phyloP scores from a whole-genome alignment of 2,888 invertebrate species.

The Eumacrocentrus americanus region DNA sequence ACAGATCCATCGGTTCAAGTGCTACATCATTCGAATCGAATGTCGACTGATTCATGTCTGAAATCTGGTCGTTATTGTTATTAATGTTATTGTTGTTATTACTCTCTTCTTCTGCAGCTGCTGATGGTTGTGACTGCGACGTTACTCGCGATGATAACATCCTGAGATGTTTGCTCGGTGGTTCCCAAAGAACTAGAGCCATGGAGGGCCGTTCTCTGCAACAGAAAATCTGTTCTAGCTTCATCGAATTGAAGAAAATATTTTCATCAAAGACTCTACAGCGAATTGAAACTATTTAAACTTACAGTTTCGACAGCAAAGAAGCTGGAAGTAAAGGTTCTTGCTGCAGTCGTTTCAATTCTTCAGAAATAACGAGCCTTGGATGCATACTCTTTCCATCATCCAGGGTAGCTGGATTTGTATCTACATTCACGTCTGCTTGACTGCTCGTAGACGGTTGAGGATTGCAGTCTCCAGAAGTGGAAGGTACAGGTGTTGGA shows the following conservation, averaged over 20 bases:
- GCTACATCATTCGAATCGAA: slow-evolving; percentile 32
- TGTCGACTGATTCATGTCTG: slow-evolving; percentile 49
- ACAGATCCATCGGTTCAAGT: slow-evolving; percentile 58
- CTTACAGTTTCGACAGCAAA: slow-evolving; percentile 64
- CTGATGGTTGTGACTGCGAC: slow-evolving; percentile 34
- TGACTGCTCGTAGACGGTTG: slow-evolving; percentile 37
- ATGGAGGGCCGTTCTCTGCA: slow-evolving; percentile 75
- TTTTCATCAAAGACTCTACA: too few relatives aligned
- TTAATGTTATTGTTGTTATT: slow-evolving; percentile 35
- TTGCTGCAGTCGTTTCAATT: slow-evolving; percentile 70
- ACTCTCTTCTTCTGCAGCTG: slow-evolving; percentile 38
- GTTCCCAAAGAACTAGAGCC: slow-evolving; percentile 83
- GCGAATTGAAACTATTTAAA: too few relatives aligned
- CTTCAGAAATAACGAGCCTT: slow-evolving; percentile 70
- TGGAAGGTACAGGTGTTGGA: slow-evolving; percentile 39
- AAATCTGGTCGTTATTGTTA: slow-evolving; percentile 44
- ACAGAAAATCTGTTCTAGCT: slow-evolving; percentile 42
- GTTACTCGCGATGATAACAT: slow-evolving; percentile 44
- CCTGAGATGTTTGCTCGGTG: slow-evolving; percentile 67
- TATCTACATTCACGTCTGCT: slow-evolving; percentile 43
- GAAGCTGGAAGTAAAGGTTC: slow-evolving; percentile 73
- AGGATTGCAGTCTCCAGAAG: slow-evolving; percentile 38
- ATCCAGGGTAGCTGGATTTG: slow-evolving; percentile 30
- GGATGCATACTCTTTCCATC: slow-evolving; percentile 49
- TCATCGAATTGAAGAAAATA: slow-evolving; percentile 29